These are phyloP conservation scores for Sus cebifrons DNA, from an alignment of 2,797 vertebrate species.

Conservation along the genomic window DNA sequence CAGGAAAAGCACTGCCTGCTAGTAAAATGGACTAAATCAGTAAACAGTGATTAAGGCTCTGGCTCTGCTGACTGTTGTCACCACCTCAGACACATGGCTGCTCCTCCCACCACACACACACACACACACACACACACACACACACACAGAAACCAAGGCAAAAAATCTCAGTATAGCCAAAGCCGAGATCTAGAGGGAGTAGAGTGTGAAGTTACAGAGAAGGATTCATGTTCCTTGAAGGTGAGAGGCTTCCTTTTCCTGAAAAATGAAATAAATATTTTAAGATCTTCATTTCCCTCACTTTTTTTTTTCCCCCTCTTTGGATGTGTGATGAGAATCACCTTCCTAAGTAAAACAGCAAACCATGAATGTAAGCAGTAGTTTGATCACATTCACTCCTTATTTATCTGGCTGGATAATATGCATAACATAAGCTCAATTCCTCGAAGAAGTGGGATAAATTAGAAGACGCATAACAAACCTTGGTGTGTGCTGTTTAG, in stretches of 20 bases:
- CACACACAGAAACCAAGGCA: neutral
- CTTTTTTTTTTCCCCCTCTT: neutral
- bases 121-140: neutral
- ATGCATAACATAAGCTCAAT: conserved; percentile 65
- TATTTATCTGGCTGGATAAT: conserved; percentile 56
- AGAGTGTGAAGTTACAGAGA: neutral
- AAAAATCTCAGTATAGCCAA: neutral
- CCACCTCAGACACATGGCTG: conserved; percentile 57
- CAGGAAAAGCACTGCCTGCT: conserved; percentile 88
- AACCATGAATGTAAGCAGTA: conserved; percentile 68
- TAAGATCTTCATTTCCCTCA: conserved; percentile 67
- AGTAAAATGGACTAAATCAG: conserved; percentile 89
- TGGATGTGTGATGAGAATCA: conserved; percentile 70
- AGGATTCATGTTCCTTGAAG: neutral
- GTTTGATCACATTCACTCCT: conserved; percentile 64
- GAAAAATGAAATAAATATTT: conserved; percentile 74
- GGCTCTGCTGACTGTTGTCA: conserved; percentile 73
- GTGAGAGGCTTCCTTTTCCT: conserved; percentile 45
- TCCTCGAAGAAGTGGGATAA: conserved; percentile 73
- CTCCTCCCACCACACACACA: neutral
- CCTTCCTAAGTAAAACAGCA: conserved; percentile 87
- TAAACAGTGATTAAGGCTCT: conserved; percentile 90
- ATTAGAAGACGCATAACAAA: conserved; percentile 60
- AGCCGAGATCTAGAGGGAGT: neutral
- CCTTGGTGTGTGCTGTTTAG: neutral